Evolutionary conservation across 2,797 vertebrate genomes (phyloP).

Genomic region (Pangasius larnaudii): DNA sequence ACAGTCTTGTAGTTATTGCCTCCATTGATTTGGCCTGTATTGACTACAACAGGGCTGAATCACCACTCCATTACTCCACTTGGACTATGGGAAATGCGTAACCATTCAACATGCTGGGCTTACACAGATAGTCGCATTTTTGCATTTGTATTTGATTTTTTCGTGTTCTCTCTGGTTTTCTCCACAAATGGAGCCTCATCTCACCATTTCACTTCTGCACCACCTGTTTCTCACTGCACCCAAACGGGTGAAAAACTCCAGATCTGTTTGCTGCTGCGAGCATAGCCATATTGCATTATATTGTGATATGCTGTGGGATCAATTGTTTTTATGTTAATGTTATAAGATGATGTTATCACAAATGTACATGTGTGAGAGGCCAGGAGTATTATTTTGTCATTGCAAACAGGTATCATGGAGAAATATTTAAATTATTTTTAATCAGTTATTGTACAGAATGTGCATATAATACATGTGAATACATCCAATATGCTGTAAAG

Average conservation of each 20-base stretch:
- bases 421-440: conserved; percentile 64
- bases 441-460: conserved; percentile 74
- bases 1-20: not conserved
- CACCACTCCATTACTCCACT: not conserved
- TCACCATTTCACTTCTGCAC: conserved; percentile 29
- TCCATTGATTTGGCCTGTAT: conserved; percentile 18
- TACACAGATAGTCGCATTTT: not conserved
- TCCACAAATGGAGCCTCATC: conserved; percentile 7
- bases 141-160: conserved; percentile 4
- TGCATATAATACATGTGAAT: conserved; percentile 75
- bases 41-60: conserved; percentile 20
- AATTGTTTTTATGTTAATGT: conserved; percentile 13
- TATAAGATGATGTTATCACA: conserved; percentile 2
- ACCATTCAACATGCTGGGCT: not conserved
- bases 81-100: not conserved
- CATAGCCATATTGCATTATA: conserved; percentile 1
- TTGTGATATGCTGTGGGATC: conserved; percentile 37
- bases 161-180: not conserved
- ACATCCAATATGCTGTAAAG: conserved; percentile 65
- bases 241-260: conserved; percentile 15
- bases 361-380: conserved; percentile 13
- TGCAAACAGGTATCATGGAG: conserved; percentile 36
- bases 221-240: conserved; percentile 10
- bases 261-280: conserved; percentile 9
- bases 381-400: conserved; percentile 55